A percentile compares a stretch with the other conserved stretches of the same genome.
These are phyloP conservation scores for Diplogasteroides magnus DNA, from an alignment of 1,140 invertebrate genomes.

Conservation along the genomic window DNA sequence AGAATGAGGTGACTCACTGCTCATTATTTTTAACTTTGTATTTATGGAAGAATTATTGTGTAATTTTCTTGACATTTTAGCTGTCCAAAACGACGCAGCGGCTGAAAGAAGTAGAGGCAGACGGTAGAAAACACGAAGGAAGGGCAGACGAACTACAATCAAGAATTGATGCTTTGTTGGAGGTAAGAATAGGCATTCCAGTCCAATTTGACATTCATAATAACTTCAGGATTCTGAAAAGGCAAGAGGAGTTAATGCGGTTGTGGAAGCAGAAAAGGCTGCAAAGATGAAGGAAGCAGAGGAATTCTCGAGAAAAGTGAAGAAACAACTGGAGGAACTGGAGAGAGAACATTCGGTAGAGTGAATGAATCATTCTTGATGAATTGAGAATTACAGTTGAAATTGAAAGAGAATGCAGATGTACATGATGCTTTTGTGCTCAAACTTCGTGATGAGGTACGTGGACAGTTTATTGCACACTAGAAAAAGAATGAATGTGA, in stretches of 20 bases:
- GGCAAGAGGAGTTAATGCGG: background rate
- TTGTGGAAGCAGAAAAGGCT: slow-evolving; percentile 11
- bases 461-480: too few relatives aligned
- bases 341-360: slow-evolving; percentile 5
- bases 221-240: background rate
- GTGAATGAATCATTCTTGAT: background rate
- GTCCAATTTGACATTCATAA: background rate
- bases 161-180: slow-evolving; percentile 8
- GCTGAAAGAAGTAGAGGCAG: background rate
- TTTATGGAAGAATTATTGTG: too few relatives aligned
- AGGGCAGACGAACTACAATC: slow-evolving; percentile 3
- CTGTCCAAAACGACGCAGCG: background rate
- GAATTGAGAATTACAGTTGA: background rate
- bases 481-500: too few relatives aligned
- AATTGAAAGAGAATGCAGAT: background rate
- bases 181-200: background rate
- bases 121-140: slow-evolving; percentile 5
- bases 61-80: too few relatives aligned
- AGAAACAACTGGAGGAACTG: slow-evolving; percentile 13
- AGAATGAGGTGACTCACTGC: background rate
- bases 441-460: background rate
- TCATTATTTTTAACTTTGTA: too few relatives aligned
- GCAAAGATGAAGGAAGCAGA: slow-evolving; percentile 16
- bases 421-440: background rate
- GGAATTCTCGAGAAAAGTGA: slow-evolving; percentile 8